Percentiles rank a stretch among this genome's conserved stretches.
These are phyloP conservation scores for Cinara cedri DNA, from an alignment of 2,888 invertebrate species.

Conservation along the genomic window DNA sequence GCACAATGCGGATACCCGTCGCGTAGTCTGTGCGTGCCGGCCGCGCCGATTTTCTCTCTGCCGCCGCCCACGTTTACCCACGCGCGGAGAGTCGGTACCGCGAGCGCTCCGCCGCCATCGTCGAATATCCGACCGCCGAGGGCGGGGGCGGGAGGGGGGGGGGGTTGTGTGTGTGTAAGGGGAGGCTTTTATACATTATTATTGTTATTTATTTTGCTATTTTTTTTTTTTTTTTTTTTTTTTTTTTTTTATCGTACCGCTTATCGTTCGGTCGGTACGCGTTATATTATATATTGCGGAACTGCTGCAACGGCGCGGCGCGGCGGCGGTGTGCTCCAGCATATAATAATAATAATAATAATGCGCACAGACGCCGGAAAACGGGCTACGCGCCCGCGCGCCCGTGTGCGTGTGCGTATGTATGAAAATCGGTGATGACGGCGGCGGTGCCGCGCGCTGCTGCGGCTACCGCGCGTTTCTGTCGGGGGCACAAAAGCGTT, in stretches of 20 bases:
- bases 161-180: too few species aligned
- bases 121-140: neutral
- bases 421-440: neutral
- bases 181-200: neutral
- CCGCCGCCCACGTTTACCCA: neutral
- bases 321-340: neutral
- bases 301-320: neutral
- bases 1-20: neutral
- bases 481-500: conserved; percentile 52
- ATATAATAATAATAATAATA: too few species aligned
- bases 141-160: neutral
- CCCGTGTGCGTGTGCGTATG: too few species aligned
- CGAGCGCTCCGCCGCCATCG: neutral
- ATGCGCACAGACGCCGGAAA: neutral
- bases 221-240: too few species aligned
- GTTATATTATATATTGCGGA: neutral
- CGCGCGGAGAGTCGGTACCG: neutral
- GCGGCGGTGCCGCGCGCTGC: neutral
- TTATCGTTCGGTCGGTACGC: too few species aligned
- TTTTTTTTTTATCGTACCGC: conserved; percentile 5
- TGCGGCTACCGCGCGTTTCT: neutral
- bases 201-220: too few species aligned
- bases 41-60: conserved; percentile 20
- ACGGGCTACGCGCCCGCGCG: neutral
- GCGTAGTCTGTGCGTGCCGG: neutral